phyloP scores from a whole-genome alignment of 1,140 invertebrate species.

The Stegodyphus dumicola region DNA sequence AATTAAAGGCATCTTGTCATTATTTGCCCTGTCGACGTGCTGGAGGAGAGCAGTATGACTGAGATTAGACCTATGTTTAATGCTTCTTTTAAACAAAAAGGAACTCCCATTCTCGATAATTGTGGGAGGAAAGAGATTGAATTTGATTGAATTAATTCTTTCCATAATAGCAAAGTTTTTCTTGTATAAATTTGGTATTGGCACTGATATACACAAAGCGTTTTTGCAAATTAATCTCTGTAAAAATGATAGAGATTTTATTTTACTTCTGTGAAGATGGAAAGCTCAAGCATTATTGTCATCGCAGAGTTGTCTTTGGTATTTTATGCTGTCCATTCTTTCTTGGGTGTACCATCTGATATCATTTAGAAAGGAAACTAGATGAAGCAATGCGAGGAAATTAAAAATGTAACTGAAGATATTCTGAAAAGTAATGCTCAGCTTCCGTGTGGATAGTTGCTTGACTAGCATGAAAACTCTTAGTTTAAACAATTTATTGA shows the following conservation, averaged over 20 bases:
- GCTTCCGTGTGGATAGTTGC: conserved; percentile 12
- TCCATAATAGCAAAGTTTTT: conserved; percentile 63
- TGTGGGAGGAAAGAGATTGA: conserved; percentile 48
- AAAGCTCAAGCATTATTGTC: conserved; percentile 14
- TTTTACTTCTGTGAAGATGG: not conserved
- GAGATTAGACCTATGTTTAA: conserved; percentile 16
- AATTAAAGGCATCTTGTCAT: conserved; percentile 16
- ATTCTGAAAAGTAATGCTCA: not conserved
- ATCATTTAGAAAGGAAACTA: conserved; percentile 11
- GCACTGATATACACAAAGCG: conserved; percentile 57
- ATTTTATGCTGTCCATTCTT: conserved; percentile 27
- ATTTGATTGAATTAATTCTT: conserved; percentile 60
- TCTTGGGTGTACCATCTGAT: not conserved
- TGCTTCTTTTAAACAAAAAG: conserved; percentile 31
- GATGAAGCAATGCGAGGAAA: not conserved
- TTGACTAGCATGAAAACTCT: not conserved
- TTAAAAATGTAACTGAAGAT: not conserved
- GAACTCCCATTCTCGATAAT: conserved; percentile 29
- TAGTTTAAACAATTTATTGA: conserved; percentile 1
- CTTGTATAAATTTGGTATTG: conserved; percentile 17
- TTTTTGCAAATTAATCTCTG: conserved; percentile 40
- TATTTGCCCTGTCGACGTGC: conserved; percentile 63
- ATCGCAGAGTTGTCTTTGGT: conserved; percentile 12
- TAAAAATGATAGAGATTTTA: conserved; percentile 24
- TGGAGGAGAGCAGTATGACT: conserved; percentile 44